Base-by-base conservation (phyloP, 2,888 invertebrate genomes). In the Drosophila colorata region DNA sequence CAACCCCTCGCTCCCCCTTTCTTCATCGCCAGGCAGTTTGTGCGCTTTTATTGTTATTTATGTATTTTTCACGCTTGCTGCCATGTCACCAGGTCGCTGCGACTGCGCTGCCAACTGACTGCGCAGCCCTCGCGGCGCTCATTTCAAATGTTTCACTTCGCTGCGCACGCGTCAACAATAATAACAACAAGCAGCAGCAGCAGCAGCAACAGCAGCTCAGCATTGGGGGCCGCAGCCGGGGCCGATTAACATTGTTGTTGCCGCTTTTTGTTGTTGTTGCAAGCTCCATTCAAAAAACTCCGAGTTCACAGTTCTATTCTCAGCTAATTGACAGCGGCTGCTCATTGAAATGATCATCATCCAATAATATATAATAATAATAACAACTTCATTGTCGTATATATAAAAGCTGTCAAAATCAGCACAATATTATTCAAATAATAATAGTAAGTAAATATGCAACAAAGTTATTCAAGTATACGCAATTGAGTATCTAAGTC, bases 61-160 rank as follows among this genome's bases (percentile, higher is more conserved):
- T 78, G 69, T 82, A 77, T 86, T 68, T 73, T 82, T 82, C 84
- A 82, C 82, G 82, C 82, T 86, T 73, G 70, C 78, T 70, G 82
- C 70, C 84, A 70, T 82, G 82, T 80, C 87, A 82, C 71, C 71
- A 71, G 72, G 46, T 40, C 60, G 37, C 53, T 14, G 59, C 52
- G 38, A 48, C 55, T 37, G 57, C 46, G 51, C 57, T 31, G 68
- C 43, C 41, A 47, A 51, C 52, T 23, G 41, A 53, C 69, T 49
- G 56, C 66, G 60, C 73, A 51, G 69, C 49, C 33, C 46, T 44
- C 38, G 55, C 28, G 40, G 14, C 52, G 55, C 64, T 61, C 56
- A 40, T 64, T 68, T 69, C 71, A 76, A 80, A 79, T 80, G 90
- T 90, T 83, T 83, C 90, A 88, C 75, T 80, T 89, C 79, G 89